Percentiles rank a stretch among this genome's conserved stretches.
Evolutionary conservation across 37 sponge, comb jelly and placozoan genomes (phyloP).

Genomic region (Mnemiopsis leidyi): DNA sequence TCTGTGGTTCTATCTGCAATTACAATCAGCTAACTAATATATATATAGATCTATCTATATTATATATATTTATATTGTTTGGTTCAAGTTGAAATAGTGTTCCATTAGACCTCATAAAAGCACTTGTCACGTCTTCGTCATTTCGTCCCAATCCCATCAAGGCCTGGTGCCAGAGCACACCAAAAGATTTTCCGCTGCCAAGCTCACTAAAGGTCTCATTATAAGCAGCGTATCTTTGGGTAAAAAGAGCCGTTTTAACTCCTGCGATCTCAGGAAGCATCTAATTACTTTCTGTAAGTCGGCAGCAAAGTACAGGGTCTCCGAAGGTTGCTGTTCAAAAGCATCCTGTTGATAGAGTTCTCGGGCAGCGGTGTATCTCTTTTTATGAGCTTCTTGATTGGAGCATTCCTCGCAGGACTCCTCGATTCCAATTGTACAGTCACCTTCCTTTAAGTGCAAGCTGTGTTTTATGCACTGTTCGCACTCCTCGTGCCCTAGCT

Average conservation of each 20-base stretch:
- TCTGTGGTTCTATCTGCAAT: no score
- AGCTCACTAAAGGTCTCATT: not conserved
- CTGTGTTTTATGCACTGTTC: not conserved
- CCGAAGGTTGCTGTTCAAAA: not conserved
- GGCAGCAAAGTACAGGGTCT: not conserved
- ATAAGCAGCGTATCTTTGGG: not conserved
- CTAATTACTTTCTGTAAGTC: not conserved
- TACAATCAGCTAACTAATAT: no score
- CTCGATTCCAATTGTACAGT: not conserved
- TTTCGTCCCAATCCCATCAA: not conserved
- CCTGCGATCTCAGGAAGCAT: not conserved
- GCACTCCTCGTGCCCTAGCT: constrained; percentile 15
- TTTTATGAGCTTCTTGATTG: not conserved
- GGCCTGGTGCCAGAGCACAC: not conserved
- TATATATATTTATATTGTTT: no score
- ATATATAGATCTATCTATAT: no score
- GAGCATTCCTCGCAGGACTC: not conserved
- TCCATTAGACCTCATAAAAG: not conserved
- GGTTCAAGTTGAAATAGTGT: no score
- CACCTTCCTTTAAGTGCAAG: not conserved
- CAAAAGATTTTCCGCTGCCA: not conserved
- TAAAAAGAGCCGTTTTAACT: not conserved
- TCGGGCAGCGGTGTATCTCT: not conserved
- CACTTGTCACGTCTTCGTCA: not conserved
- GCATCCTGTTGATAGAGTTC: constrained; percentile 9